Conservation (phyloP, 2,113 vertebrate genomes). For the Sphyrna mokarran region DNA sequence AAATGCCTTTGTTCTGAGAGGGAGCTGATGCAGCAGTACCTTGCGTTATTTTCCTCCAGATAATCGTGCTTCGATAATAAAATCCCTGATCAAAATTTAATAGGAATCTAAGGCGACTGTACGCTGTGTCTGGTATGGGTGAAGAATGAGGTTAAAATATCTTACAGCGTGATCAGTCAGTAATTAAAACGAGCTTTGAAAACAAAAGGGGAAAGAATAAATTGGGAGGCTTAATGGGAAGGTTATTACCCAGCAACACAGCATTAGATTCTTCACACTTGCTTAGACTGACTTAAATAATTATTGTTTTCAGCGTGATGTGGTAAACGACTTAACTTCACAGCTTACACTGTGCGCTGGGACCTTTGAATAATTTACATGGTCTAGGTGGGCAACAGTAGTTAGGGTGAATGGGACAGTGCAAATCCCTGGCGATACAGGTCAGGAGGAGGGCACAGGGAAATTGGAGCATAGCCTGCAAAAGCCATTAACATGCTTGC, state of each 20-base stretch:
- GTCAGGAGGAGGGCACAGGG: constrained; percentile 49
- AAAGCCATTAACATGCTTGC: constrained; percentile 56
- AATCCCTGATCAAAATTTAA: neutral
- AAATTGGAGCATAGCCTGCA: constrained; percentile 51
- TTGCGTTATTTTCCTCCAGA: neutral
- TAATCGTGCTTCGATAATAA: neutral
- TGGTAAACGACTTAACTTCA: neutral
- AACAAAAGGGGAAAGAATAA: neutral
- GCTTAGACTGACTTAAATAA: neutral
- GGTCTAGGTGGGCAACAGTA: constrained; percentile 12
- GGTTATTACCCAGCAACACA: neutral
- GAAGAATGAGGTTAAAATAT: neutral
- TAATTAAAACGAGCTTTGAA: neutral
- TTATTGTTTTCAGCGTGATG: neutral
- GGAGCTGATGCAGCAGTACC: neutral
- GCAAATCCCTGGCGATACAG: constrained; percentile 47
- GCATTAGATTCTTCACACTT: neutral
- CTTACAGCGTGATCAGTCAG: neutral
- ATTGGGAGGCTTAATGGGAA: neutral
- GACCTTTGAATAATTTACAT: constrained; percentile 29
- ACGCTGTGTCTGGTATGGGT: neutral
- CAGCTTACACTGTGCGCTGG: neutral
- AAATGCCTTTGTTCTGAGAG: neutral
- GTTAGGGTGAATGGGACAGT: constrained; percentile 37
- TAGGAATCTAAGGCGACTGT: neutral